These are phyloP conservation scores for Chloroceryle inda DNA, from an alignment of 2,797 vertebrate genomes.

Conservation along the genomic window DNA sequence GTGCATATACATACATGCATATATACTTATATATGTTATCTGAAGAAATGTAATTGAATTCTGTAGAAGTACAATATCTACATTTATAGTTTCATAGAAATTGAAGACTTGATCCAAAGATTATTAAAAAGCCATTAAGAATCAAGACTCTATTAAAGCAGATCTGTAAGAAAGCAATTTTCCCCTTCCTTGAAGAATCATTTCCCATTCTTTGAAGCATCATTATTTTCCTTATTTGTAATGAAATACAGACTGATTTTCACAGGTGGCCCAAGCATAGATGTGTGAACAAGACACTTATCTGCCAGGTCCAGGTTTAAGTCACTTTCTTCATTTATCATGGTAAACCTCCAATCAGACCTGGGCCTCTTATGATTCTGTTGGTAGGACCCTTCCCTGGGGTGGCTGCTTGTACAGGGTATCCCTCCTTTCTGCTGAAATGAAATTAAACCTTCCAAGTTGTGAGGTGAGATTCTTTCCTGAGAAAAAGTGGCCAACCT, in stretches of 20 bases:
- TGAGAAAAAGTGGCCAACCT: fast-evolving
- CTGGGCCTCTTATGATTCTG: fast-evolving
- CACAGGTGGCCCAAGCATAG: neutral
- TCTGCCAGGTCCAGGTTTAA: neutral
- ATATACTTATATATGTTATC: neutral
- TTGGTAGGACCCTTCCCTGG: neutral
- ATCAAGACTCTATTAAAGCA: neutral
- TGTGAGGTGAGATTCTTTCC: neutral
- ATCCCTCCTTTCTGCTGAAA: neutral
- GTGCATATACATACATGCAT: neutral
- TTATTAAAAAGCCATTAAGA: neutral
- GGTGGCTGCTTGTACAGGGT: neutral
- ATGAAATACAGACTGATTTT: neutral
- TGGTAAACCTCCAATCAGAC: neutral
- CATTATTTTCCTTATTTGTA: neutral
- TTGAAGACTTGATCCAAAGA: neutral
- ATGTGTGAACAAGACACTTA: fast-evolving
- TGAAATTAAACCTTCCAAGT: neutral
- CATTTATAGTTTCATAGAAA: neutral
- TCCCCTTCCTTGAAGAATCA: neutral
- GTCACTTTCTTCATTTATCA: neutral
- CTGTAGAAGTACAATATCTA: neutral
- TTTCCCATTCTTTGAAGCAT: neutral
- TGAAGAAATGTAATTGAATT: neutral
- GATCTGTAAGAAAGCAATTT: neutral